A percentile compares a stretch with the other conserved stretches of the same genome.
Conservation (phyloP, 2,113 vertebrate species). For the Notothenia coriiceps region DNA sequence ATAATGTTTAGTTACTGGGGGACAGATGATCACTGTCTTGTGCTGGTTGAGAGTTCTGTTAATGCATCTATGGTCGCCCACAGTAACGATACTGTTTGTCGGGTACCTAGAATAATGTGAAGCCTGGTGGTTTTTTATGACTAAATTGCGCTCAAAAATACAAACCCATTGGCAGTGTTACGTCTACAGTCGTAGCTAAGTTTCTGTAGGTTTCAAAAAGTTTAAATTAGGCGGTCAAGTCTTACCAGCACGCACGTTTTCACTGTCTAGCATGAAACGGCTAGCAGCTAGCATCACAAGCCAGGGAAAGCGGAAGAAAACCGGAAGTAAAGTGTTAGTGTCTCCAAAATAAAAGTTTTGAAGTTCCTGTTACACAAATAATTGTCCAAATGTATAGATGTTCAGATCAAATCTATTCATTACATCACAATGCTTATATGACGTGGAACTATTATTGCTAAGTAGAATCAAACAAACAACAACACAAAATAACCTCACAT, state of each 20-base stretch:
- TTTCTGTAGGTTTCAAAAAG: not conserved
- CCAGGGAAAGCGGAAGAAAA: conserved; percentile 5
- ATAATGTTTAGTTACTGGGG: not conserved
- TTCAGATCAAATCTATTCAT: not conserved
- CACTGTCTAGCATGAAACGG: conserved; percentile 11
- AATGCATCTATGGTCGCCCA: not conserved
- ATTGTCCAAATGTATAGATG: not conserved
- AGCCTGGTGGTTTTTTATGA: no score
- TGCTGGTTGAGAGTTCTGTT: not conserved
- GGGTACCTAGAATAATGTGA: not conserved
- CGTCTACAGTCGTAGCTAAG: not conserved
- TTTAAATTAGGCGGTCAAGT: not conserved
- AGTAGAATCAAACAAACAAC: not conserved
- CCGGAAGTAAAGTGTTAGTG: not conserved
- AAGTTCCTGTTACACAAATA: conserved; percentile 14
- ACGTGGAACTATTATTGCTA: not conserved
- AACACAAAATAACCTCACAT: not conserved
- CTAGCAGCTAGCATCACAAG: not conserved
- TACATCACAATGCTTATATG: not conserved
- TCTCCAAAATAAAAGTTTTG: conserved; percentile 54
- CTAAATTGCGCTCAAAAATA: not conserved
- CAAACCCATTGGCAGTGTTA: not conserved
- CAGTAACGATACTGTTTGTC: not conserved
- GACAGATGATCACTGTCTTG: conserved; percentile 4
- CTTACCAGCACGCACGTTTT: not conserved